Percentiles rank a stretch among this genome's conserved stretches.
Evolutionary conservation across 2,888 invertebrate species (phyloP).

Genomic region (Chloroclystis v-ata): DNA sequence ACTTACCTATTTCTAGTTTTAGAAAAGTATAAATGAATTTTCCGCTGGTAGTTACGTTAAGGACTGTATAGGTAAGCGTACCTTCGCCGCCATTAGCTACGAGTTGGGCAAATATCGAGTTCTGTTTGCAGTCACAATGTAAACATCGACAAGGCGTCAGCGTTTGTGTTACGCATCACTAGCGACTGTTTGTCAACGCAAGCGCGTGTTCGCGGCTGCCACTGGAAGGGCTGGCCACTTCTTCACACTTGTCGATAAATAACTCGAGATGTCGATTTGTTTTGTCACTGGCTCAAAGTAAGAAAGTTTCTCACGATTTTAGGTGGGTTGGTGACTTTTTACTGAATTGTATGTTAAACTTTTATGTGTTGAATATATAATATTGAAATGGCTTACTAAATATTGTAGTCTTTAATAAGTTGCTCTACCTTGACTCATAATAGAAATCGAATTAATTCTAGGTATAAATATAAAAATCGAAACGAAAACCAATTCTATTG

Average conservation of each 20-base stretch:
- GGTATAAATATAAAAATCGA: neutral
- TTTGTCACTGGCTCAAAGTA: neutral
- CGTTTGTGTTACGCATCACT: conserved; percentile 78
- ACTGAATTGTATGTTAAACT: neutral
- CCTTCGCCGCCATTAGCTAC: conserved; percentile 66
- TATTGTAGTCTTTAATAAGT: too few species aligned
- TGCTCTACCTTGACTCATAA: too few species aligned
- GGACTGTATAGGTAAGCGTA: conserved; percentile 27
- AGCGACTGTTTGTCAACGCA: conserved; percentile 64
- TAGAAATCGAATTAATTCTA: neutral
- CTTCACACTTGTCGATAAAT: conserved; percentile 63
- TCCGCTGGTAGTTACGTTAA: neutral
- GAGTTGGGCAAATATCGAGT: conserved; percentile 70
- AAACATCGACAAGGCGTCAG: conserved; percentile 76
- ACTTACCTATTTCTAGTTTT: too few species aligned
- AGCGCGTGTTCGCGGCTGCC: conserved; percentile 56
- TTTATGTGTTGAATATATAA: too few species aligned
- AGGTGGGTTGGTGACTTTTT: too few species aligned
- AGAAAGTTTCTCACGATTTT: neutral
- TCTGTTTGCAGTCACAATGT: conserved; percentile 67
- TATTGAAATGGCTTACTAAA: too few species aligned
- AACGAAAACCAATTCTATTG: neutral
- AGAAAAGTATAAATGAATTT: neutral
- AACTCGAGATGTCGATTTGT: conserved; percentile 40
- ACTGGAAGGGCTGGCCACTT: conserved; percentile 71